phyloP scores from a whole-genome alignment of 2,113 vertebrate genomes.

The Gila orcuttii region DNA sequence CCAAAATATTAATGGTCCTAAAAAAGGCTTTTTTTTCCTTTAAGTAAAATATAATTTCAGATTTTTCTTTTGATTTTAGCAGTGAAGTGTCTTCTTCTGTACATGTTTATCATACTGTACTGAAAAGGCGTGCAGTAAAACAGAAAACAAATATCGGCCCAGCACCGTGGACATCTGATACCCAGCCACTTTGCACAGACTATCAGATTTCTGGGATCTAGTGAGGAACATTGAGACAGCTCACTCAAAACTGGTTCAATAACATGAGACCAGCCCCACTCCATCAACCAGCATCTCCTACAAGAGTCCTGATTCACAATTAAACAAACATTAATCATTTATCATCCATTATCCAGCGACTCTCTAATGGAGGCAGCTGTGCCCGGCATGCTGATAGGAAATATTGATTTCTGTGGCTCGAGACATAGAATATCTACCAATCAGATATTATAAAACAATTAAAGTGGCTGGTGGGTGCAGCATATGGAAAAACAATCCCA shows the following conservation, averaged over 20 bases:
- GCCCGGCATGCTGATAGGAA: conserved; percentile 25
- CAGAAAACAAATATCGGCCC: not conserved
- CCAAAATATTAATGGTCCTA: not conserved
- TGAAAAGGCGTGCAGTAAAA: not conserved
- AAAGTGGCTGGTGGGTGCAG: not conserved
- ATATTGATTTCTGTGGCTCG: conserved; percentile 40
- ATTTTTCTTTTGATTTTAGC: not conserved
- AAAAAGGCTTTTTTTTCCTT: not conserved
- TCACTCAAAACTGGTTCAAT: not conserved
- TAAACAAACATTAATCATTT: conserved; percentile 51
- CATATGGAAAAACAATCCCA: not conserved
- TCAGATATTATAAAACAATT: conserved; percentile 34
- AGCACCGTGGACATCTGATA: not conserved
- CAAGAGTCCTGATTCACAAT: conserved; percentile 34
- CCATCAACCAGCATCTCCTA: conserved; percentile 22
- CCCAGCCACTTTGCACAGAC: conserved; percentile 2
- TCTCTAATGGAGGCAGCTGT: conserved; percentile 51
- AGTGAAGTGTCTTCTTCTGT: not conserved
- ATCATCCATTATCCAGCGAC: conserved; percentile 35
- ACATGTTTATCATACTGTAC: not conserved
- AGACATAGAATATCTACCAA: conserved; percentile 23
- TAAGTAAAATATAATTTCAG: not conserved
- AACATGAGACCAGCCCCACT: conserved; percentile 15
- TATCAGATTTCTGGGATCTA: conserved; percentile 7
- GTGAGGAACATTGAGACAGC: not conserved